Evolutionary conservation across 2,113 vertebrate genomes (phyloP).

Genomic region (Pipa parva): DNA sequence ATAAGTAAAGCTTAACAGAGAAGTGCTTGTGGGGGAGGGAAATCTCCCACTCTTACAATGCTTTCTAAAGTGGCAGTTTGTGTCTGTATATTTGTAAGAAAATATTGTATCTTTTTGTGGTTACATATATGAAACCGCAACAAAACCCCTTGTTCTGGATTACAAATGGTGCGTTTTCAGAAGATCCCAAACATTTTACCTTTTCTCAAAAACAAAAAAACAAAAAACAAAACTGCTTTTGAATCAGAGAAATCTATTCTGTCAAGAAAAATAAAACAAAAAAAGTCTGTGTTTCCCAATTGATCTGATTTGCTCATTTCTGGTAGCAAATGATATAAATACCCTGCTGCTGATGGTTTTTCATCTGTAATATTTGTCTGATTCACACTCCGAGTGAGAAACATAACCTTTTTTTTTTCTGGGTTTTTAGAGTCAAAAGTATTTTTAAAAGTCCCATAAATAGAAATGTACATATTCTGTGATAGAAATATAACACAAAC

Average conservation of each 20-base stretch:
- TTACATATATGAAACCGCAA: neutral
- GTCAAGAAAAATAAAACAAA: conserved; percentile 7
- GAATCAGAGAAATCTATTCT: neutral
- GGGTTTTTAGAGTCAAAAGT: neutral
- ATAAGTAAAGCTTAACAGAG: conserved; percentile 47
- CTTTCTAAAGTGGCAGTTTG: too few relatives aligned
- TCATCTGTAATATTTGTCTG: neutral
- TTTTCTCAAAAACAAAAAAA: too few relatives aligned
- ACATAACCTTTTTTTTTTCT: too few relatives aligned
- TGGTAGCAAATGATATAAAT: neutral
- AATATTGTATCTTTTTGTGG: neutral
- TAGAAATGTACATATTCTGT: too few relatives aligned
- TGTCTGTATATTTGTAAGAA: neutral
- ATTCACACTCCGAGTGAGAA: neutral
- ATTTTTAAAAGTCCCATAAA: too few relatives aligned
- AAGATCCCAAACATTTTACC: neutral
- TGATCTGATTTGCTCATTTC: neutral
- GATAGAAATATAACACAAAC: too few relatives aligned
- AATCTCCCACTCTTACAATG: conserved; percentile 25
- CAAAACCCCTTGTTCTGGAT: neutral
- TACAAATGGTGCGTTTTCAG: neutral
- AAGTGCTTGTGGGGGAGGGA: conserved; percentile 43
- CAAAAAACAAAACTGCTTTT: too few relatives aligned
- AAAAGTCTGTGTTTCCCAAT: neutral
- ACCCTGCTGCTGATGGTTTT: neutral